Percentiles rank a stretch among this genome's conserved stretches.
Conservation (phyloP, 2,797 vertebrate genomes). For the Xerus rutilus region DNA sequence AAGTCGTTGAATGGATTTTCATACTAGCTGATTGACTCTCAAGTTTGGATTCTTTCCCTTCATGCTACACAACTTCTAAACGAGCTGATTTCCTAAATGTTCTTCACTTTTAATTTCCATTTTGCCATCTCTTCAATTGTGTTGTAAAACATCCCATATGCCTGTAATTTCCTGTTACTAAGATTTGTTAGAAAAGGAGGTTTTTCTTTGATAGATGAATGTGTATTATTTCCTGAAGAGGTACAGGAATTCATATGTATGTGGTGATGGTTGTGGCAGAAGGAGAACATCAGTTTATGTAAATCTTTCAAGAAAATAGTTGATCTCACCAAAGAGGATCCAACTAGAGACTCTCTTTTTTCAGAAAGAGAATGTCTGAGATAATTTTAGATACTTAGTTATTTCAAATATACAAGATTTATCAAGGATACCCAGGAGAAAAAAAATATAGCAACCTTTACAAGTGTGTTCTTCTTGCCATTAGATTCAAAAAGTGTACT, state of each 20-base stretch:
- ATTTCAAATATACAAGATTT: slow-evolving; percentile 31
- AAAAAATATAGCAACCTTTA: background rate
- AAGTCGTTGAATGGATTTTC: background rate
- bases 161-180: background rate
- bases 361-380: slow-evolving; percentile 40
- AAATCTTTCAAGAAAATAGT: background rate
- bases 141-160: background rate
- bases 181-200: slow-evolving; percentile 14
- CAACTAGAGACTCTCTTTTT: background rate
- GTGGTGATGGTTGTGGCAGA: background rate
- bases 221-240: background rate
- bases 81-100: background rate
- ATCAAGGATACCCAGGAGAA: background rate
- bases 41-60: background rate
- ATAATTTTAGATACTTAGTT: background rate
- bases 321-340: background rate
- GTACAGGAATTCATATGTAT: background rate
- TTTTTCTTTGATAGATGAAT: slow-evolving; percentile 8
- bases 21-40: background rate
- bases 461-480: background rate
- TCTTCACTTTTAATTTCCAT: background rate
- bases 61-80: background rate
- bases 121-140: background rate
- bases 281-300: background rate
- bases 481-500: slow-evolving; percentile 21